phyloP scores from a whole-genome alignment of 1,140 invertebrate species.

The Brachionus sp. region DNA sequence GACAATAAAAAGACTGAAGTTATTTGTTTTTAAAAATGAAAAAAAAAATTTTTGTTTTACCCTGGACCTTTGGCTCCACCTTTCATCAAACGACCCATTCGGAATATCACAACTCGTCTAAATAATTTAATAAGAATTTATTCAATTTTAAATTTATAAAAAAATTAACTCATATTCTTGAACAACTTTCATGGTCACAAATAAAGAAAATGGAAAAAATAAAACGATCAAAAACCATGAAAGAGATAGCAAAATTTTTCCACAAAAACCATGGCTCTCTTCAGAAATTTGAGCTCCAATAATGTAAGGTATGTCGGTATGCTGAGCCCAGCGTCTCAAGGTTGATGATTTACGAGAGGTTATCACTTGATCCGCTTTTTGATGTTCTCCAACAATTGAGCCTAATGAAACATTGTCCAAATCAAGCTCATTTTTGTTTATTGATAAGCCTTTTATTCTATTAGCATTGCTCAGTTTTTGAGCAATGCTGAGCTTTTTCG shows the following conservation, averaged over 20 bases:
- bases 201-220: conserved; percentile 43
- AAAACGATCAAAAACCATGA: conserved; percentile 40
- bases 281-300: conserved; percentile 41
- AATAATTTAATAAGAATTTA: neutral
- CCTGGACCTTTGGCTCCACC: conserved; percentile 47
- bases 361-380: neutral
- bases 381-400: neutral
- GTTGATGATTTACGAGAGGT: neutral
- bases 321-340: conserved; percentile 13
- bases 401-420: conserved; percentile 13
- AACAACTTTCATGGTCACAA: conserved; percentile 40
- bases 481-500: neutral
- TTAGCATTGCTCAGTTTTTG: neutral
- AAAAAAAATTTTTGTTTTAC: conserved; percentile 12
- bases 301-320: conserved; percentile 38
- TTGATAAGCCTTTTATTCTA: neutral
- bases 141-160: neutral
- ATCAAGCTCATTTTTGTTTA: neutral
- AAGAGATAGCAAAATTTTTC: neutral
- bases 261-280: neutral
- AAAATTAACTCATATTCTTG: conserved; percentile 43
- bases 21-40: too few relatives aligned
- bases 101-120: conserved; percentile 46
- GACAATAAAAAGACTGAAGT: conserved; percentile 39
- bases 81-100: conserved; percentile 37